Evolutionary conservation across 2,113 vertebrate species (phyloP), one percentile per base, ranked within the genome.

Genomic region (Felis chaus): DNA sequence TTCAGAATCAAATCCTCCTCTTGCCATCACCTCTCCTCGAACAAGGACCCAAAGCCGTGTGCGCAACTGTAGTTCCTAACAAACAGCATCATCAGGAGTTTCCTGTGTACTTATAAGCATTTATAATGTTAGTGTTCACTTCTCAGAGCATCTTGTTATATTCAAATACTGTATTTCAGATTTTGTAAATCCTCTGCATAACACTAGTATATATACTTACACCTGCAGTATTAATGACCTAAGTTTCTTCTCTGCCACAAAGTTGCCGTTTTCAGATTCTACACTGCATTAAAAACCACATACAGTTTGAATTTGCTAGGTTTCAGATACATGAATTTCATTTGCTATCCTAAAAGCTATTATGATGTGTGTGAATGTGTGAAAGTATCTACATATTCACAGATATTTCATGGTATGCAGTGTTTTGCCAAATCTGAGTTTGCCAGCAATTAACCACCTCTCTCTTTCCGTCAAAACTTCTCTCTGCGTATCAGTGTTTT

Each of bases 151-250:
- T 71, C 55, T 71, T 68, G 33, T 69, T 71, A 89, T 39, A 94
- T 55, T 87, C 83, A 97, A 74, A 90, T 27, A 79, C 66, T 33
- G 81, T 21, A 45, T 57, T 73, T 97, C 41, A 48, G 91, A 86
- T 50, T 63, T 93, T 81, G 29, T 39, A 98, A 95, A 55, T 85
- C 55, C 33, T 45, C 50, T 68, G 50, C 48, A 36, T 27, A 79
- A 66, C 36, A 78, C 45, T 86, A 61, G 39, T 39, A 3, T 4
- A 33, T 12, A 66, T 12, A 91, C 93, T 86, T 61, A 87, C 2
- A 66, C 57, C 63, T 48, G 25, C 61, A 90, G 94, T 3, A 48
- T 33, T 57, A 71, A 66, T 23, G n/a, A 48, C 57, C 63, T 41
- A 2, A 33, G 19, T 11, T 69, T 36, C 71, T 80, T 81, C 85